phyloP scores from a whole-genome alignment of 2,113 vertebrate species.

The Vulpes vulpes region DNA sequence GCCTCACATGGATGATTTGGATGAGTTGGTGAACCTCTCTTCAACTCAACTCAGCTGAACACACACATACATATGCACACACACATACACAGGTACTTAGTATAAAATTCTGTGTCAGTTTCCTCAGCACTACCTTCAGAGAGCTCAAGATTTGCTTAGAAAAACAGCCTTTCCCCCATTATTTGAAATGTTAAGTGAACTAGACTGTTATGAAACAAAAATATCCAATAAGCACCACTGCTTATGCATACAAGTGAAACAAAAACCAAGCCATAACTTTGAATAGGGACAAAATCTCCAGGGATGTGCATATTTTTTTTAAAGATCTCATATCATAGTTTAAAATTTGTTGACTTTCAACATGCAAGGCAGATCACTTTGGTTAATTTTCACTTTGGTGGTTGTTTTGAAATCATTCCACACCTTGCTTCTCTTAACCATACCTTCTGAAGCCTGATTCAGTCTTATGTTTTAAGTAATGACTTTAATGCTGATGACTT shows the following conservation, averaged over 20 bases:
- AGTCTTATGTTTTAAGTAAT: slow-evolving; percentile 14
- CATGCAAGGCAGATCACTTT: background rate
- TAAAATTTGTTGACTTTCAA: background rate
- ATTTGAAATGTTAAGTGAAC: background rate
- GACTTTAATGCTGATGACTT: background rate
- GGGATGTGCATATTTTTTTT: background rate
- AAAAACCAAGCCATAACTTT: background rate
- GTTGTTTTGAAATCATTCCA: background rate
- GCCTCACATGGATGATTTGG: background rate
- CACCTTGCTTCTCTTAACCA: background rate
- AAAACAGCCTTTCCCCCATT: background rate
- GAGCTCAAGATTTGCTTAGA: background rate
- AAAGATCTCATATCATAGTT: background rate
- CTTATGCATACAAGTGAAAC: background rate
- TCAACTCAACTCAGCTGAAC: background rate
- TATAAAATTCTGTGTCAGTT: background rate
- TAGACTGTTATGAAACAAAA: background rate
- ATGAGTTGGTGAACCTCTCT: background rate
- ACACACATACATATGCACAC: background rate
- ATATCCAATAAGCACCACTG: background rate
- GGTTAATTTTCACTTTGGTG: background rate
- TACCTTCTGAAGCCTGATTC: background rate
- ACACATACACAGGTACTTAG: background rate
- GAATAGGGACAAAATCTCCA: background rate
- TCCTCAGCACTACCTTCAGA: background rate